Percentiles rank a stretch among this genome's conserved stretches.
Evolutionary conservation across 2,113 vertebrate genomes (phyloP).

Genomic region (Megaptera novaeangliae): DNA sequence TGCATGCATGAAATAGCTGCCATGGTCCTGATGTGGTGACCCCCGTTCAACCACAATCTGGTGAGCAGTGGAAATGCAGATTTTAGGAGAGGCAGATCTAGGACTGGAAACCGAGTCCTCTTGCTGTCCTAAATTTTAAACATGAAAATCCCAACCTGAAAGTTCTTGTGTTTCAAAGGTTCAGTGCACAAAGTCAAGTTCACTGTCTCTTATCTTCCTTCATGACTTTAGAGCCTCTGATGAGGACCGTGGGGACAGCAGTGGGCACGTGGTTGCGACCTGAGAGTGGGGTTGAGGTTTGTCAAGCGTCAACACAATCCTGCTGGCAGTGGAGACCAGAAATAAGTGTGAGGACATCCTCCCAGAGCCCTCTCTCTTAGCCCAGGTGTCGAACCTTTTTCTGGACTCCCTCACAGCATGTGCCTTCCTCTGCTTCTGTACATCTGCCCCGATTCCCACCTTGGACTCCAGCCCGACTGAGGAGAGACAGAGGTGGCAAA

Average conservation of each 20-base stretch:
- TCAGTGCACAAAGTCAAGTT: neutral
- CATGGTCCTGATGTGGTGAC: neutral
- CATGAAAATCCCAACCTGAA: neutral
- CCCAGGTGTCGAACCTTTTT: neutral
- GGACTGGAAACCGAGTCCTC: neutral
- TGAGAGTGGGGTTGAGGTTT: neutral
- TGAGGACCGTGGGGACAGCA: neutral
- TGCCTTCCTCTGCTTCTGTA: neutral
- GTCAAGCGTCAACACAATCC: neutral
- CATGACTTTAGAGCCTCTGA: neutral
- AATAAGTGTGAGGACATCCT: neutral
- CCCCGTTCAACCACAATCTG: too few species aligned
- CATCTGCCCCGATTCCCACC: neutral
- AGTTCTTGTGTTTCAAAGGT: neutral
- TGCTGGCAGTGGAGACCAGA: neutral
- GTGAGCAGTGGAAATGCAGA: neutral
- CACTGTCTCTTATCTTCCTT: neutral
- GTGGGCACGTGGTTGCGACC: fast-evolving
- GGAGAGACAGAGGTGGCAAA: neutral
- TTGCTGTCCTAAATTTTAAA: neutral
- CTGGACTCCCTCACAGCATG: too few species aligned
- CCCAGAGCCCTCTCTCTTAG: neutral
- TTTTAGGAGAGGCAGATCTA: neutral
- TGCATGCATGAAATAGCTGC: neutral
- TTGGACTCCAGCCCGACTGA: neutral